phyloP scores from a whole-genome alignment of 2,888 invertebrate species.

The Zonitis immaculata region DNA sequence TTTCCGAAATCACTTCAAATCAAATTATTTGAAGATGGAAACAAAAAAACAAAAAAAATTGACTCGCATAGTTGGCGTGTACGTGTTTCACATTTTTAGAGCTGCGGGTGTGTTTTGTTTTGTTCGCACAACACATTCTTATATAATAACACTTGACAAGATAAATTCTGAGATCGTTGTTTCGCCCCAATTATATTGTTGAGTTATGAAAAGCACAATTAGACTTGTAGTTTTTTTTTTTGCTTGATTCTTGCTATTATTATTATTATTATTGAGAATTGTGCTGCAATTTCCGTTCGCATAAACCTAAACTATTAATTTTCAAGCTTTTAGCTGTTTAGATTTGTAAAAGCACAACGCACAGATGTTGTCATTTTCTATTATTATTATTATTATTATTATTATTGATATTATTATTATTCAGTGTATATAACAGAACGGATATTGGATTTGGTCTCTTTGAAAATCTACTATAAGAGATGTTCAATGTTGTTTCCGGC shows the following conservation, averaged over 20 bases:
- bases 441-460: slow-evolving; percentile 8
- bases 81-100: neutral
- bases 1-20: no score
- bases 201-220: neutral
- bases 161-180: slow-evolving; percentile 14
- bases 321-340: neutral
- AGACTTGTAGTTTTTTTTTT: slow-evolving; percentile 3
- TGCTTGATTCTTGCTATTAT: neutral
- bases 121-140: neutral
- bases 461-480: neutral
- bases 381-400: neutral
- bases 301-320: neutral
- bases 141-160: slow-evolving; percentile 2
- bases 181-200: neutral
- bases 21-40: no score
- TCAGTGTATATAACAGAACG: slow-evolving; percentile 3
- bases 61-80: neutral
- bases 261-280: no score
- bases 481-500: neutral
- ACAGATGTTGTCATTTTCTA: neutral
- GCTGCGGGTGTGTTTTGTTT: neutral
- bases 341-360: neutral
- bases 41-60: no score
- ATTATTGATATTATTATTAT: no score
- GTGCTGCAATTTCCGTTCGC: neutral